Conservation (phyloP, 2,888 invertebrate genomes). For the Tetropium fuscum region DNA sequence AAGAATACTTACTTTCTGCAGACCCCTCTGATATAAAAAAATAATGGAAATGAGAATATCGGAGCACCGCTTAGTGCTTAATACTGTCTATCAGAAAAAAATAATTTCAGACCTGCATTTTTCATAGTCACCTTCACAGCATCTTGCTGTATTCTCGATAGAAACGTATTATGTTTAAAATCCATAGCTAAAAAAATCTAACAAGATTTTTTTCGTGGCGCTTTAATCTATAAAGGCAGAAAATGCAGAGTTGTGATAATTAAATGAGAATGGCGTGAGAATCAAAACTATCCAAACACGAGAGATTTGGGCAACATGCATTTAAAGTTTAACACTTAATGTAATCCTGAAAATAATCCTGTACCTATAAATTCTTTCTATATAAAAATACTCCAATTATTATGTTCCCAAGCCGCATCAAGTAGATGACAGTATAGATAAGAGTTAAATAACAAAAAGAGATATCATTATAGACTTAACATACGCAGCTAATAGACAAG, state of each 20-base stretch:
- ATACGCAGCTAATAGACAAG: conserved; percentile 50
- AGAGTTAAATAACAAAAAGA: conserved; percentile 49
- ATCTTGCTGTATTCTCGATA: too few relatives aligned
- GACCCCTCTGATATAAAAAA: too few relatives aligned
- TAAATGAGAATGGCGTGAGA: neutral
- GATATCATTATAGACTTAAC: conserved; percentile 53
- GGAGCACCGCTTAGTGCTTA: too few relatives aligned
- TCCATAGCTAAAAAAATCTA: too few relatives aligned
- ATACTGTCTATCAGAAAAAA: too few relatives aligned
- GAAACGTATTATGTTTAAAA: too few relatives aligned
- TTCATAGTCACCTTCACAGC: too few relatives aligned
- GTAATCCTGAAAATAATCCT: conserved; percentile 25
- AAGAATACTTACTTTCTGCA: too few relatives aligned
- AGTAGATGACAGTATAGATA: conserved; percentile 41
- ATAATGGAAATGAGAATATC: too few relatives aligned
- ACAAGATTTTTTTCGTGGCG: too few relatives aligned
- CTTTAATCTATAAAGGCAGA: neutral
- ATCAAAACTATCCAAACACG: too few relatives aligned
- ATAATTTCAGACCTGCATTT: too few relatives aligned
- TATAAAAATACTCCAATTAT: conserved; percentile 47
- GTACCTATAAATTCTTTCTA: conserved; percentile 25
- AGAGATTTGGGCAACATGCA: conserved; percentile 26
- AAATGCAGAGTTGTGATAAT: neutral
- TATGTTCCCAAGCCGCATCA: conserved; percentile 34
- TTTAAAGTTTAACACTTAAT: conserved; percentile 50